These are phyloP conservation scores for Cremastinae sp. DNA, from an alignment of 2,888 invertebrate genomes.

Conservation along the genomic window DNA sequence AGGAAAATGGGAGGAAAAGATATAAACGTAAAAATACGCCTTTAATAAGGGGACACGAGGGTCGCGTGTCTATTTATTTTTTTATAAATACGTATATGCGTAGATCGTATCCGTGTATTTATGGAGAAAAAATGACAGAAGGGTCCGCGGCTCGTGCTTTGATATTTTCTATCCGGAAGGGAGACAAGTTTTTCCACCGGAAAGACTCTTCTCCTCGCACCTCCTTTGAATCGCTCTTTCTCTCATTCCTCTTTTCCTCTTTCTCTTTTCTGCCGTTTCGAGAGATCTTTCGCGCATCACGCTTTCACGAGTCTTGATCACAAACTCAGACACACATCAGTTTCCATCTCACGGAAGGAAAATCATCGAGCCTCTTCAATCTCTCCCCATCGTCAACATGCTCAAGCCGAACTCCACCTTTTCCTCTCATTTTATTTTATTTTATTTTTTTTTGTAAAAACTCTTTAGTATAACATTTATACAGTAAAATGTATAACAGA, in stretches of 20 bases:
- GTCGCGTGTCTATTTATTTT: constrained; percentile 43
- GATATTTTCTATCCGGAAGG: constrained; percentile 42
- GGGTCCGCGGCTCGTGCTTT: constrained; percentile 35
- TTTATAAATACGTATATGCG: constrained; percentile 26
- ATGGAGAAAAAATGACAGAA: constrained; percentile 38
- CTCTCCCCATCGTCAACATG: neutral
- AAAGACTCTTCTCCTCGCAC: constrained; percentile 32
- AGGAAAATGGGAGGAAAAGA: neutral
- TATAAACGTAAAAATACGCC: constrained; percentile 15
- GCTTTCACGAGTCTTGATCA: constrained; percentile 30
- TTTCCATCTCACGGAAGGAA: neutral
- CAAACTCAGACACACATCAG: neutral
- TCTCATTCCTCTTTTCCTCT: constrained; percentile 32
- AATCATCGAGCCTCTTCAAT: constrained; percentile 15
- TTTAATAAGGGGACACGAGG: constrained; percentile 39
- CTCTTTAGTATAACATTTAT: too few species aligned
- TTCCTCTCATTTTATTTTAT: neutral
- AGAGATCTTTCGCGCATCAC: constrained; percentile 5
- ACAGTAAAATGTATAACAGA: too few species aligned
- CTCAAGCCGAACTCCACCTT: neutral
- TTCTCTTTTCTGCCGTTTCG: constrained; percentile 1
- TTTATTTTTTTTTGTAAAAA: too few species aligned
- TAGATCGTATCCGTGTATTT: constrained; percentile 53
- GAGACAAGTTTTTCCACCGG: constrained; percentile 52
- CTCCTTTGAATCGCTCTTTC: neutral